A percentile compares a stretch with the other conserved stretches of the same genome.
These are phyloP conservation scores for Numida meleagris DNA, from an alignment of 2,113 vertebrate genomes.

Conservation along the genomic window DNA sequence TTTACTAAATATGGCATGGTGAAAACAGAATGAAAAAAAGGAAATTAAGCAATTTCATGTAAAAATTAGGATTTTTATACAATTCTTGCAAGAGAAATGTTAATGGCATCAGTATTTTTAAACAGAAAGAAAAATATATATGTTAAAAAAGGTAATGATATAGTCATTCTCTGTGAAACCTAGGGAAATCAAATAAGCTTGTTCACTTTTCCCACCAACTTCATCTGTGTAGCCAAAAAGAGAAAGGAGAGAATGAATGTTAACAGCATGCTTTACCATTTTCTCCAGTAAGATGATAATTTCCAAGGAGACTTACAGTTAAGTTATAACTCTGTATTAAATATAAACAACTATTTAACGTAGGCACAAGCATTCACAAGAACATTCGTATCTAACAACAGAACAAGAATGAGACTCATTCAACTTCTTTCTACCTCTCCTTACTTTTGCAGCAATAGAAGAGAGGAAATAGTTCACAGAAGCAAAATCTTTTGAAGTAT, in stretches of 20 bases:
- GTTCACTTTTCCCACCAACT: background rate
- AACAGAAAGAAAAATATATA: background rate
- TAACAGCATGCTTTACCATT: background rate
- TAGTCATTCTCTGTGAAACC: background rate
- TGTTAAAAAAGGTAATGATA: background rate
- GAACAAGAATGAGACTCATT: background rate
- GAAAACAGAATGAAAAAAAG: background rate
- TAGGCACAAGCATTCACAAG: background rate
- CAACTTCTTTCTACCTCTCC: background rate
- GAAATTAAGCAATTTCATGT: background rate
- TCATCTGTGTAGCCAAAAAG: background rate
- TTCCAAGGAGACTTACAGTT: background rate
- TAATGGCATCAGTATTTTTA: background rate
- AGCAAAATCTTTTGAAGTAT: background rate
- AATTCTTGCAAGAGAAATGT: background rate
- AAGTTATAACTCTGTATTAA: background rate
- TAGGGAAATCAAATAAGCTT: background rate
- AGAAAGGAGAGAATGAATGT: background rate
- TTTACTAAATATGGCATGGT: background rate
- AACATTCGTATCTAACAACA: background rate
- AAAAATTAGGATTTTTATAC: background rate
- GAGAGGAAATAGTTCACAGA: background rate
- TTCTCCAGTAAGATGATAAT: background rate
- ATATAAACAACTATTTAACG: background rate
- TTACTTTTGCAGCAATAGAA: background rate